These are phyloP conservation scores for Aporophyla lueneburgensis DNA, from an alignment of 2,888 invertebrate genomes.

Conservation along the genomic window DNA sequence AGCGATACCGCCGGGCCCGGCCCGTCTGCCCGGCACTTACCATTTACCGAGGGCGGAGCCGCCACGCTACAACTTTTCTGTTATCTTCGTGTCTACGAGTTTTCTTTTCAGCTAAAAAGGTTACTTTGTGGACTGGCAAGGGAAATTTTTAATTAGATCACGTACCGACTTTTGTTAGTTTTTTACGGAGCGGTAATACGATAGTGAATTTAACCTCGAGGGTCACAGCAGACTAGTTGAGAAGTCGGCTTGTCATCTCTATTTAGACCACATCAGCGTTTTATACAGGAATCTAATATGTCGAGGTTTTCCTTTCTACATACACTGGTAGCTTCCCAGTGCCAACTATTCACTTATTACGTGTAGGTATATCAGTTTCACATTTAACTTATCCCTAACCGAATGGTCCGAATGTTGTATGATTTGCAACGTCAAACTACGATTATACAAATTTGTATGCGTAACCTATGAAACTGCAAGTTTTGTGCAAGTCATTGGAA, in stretches of 20 bases:
- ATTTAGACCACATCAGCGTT: neutral
- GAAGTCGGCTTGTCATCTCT: conserved; percentile 10
- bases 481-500: too few species aligned
- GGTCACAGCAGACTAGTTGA: neutral
- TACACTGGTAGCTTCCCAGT: neutral
- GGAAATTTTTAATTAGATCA: conserved; percentile 68
- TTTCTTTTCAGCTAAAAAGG: conserved; percentile 67
- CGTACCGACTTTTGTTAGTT: conserved; percentile 61
- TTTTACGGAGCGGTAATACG: conserved; percentile 48
- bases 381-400: neutral
- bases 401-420: neutral
- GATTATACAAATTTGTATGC: neutral
- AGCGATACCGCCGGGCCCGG: conserved; percentile 49
- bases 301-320: neutral
- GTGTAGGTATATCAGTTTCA: too few species aligned
- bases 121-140: conserved; percentile 56
- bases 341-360: neutral
- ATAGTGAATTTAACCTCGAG: conserved; percentile 43
- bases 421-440: neutral
- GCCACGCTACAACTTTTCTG: conserved; percentile 62
- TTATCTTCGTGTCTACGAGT: conserved; percentile 66
- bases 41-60: conserved; percentile 59
- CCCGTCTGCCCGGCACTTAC: conserved; percentile 57
- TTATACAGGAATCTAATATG: neutral
- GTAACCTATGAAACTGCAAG: neutral